Conservation (phyloP, 2,797 vertebrate genomes). For the Notoglanidium macrostoma region DNA sequence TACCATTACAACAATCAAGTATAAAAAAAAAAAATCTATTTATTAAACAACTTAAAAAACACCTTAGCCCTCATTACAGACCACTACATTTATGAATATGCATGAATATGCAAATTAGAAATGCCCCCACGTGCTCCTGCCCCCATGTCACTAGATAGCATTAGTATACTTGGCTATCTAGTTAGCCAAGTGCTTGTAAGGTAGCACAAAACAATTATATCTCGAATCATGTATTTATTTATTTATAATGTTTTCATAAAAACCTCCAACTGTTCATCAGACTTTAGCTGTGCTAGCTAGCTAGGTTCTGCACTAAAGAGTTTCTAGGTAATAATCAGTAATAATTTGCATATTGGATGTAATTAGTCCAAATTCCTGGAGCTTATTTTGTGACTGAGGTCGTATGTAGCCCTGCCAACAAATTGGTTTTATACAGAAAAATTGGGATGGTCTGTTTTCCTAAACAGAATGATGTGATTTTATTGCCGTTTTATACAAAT, state of each 20-base stretch:
- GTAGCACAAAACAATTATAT: not conserved
- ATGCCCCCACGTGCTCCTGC: not conserved
- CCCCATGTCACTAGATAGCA: not conserved
- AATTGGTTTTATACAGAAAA: not conserved
- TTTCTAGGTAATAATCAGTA: not conserved
- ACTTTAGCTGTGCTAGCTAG: not conserved
- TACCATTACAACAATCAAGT: not conserved
- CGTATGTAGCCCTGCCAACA: not conserved
- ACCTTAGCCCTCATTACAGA: not conserved
- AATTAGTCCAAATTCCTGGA: not conserved
- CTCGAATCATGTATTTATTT: not conserved
- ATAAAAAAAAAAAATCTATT: not conserved
- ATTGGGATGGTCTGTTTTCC: not conserved
- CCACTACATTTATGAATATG: not conserved
- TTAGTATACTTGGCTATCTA: not conserved
- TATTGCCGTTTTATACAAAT: not conserved
- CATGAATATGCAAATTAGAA: not conserved
- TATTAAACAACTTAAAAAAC: not conserved
- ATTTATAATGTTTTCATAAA: not conserved
- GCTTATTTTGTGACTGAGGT: not conserved
- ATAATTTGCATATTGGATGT: not conserved
- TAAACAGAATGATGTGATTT: not conserved
- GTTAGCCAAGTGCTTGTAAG: not conserved
- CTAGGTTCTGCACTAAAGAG: not conserved
- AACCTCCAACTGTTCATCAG: not conserved